Conservation (phyloP, 2,113 vertebrate species). For the Rutilus rutilus region DNA sequence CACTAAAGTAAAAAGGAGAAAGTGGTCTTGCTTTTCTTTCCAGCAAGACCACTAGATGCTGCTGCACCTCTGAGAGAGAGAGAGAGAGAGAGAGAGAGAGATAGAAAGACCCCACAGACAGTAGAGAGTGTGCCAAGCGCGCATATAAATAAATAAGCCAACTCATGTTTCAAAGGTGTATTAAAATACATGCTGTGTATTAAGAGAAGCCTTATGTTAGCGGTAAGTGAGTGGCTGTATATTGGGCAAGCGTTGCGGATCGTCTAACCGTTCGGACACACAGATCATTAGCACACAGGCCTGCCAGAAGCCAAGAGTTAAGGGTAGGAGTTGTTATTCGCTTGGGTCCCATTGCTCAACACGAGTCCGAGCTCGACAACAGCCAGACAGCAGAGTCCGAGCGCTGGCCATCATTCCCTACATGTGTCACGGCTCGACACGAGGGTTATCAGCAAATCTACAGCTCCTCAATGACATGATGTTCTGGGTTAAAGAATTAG, state of each 20-base stretch:
- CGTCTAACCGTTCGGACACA: conserved; percentile 13
- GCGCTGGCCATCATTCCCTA: not conserved
- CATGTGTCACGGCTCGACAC: not conserved
- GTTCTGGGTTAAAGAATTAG: not conserved
- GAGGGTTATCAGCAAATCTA: not conserved
- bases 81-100: conserved; percentile 13
- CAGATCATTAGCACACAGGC: conserved; percentile 26
- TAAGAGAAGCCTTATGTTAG: conserved; percentile 41
- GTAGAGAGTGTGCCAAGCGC: not conserved
- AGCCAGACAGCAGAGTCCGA: not conserved
- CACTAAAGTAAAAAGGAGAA: not conserved
- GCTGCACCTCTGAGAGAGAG: conserved; percentile 29
- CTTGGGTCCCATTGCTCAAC: conserved; percentile 25
- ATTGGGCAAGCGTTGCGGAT: conserved; percentile 3
- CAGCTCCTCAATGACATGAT: not conserved
- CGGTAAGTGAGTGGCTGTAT: conserved; percentile 38
- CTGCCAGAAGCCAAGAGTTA: conserved; percentile 19
- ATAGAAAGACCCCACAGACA: not conserved
- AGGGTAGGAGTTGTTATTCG: not conserved
- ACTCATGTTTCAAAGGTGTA: conserved; percentile 49
- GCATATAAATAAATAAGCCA: conserved; percentile 51
- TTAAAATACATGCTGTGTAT: conserved; percentile 53
- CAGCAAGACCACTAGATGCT: conserved; percentile 42
- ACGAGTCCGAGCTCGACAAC: not conserved
- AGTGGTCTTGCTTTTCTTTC: not conserved